Base-by-base conservation (phyloP, 2,113 vertebrate genomes). In the Polyodon spathula region DNA sequence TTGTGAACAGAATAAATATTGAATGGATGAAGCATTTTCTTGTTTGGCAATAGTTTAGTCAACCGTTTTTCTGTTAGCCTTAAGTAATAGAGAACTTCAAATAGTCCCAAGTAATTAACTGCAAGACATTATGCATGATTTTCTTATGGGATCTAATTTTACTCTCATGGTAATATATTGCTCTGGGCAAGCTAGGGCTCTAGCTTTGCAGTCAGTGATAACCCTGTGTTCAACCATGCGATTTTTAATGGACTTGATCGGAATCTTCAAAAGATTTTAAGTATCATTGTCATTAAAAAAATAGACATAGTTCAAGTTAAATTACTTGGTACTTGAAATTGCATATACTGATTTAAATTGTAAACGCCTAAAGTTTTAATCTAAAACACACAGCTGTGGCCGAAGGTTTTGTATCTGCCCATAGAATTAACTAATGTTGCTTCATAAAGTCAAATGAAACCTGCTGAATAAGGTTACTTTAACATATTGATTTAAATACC, bases 241-340 rank as follows among this genome's bases (percentile, higher is more conserved):
- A 12, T 50, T 50, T 50, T 50, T 50, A 50, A 50, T 50, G 46
- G 46, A 50, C 46, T 2, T 3, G 6, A 50, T 50, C 46, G 11
- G 46, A 50, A 50, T 50, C 46, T 50, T 10, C 46, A 50, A 50
- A 50, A n/a, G 46, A 50, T 50, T 50, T 50, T 50, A n/a, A n/a
- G n/a, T 50, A 50, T 50, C n/a, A 12, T 50, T 10, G 46, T 50
- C 5, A 50, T 50, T 10, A 10, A 50, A 14, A 50, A 5, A 50
- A 50, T 50, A n/a, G 11, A 50, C 11, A n/a, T n/a, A n/a, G n/a
- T n/a, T n/a, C n/a, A n/a, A n/a, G n/a, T n/a, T n/a, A n/a, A n/a
- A n/a, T n/a, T n/a, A n/a, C n/a, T n/a, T n/a, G n/a, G n/a, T n/a
- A n/a, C n/a, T n/a, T n/a, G n/a, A n/a, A n/a, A n/a, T n/a, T n/a